Base-by-base conservation (phyloP, 2,888 invertebrate species). In the Acleris laterana region DNA sequence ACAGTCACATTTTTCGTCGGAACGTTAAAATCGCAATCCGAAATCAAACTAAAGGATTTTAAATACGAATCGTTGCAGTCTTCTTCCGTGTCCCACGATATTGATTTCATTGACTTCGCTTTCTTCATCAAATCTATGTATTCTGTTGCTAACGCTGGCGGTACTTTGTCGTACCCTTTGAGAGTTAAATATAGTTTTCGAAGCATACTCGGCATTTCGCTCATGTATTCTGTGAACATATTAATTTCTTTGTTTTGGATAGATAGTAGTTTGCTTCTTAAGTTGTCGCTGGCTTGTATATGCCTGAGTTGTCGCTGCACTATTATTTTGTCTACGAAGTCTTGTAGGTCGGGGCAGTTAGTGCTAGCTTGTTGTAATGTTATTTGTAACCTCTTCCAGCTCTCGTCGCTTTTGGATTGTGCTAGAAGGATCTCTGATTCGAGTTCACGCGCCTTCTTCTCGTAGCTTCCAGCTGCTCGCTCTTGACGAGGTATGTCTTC, bases 71-170 rank as follows among this genome's bases (percentile, higher is more conserved):
- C 68, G 48, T 88, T 87, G 2, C 63, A 75, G 44, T 86, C 85
- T 0, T 68, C 58, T 13, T 89, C 87, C 48, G 83, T 83, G 71
- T 95, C 95, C 0, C 95, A 96, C 13, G 93, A 93, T 16, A 96
- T 94, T 32, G 90, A 90, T 75, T 94, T 94, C 1, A 93, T 90
- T 0, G 94, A 94, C 74, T 95, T 95, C 0, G 94, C 89, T 68
- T 93, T 92, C 70, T 93, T 94, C 72, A 95, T 90, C 0, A 95
- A 77, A 7, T 94, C 93, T 28, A 94, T 81, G 71, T 95, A 96
- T 69, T 95, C 94, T 0, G 85, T 79, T 0, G 92, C 93, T 73
- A 95, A 82, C 0, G 91, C 85, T 0, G 94, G 93, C 0, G 95
- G 94, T 2, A 93, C 89, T 60, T 93, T 93, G 22, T 94, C 94